A percentile compares a stretch with the other conserved stretches of the same genome.
phyloP scores from a whole-genome alignment of 1,140 invertebrate genomes.

The Melanaphis sacchari region DNA sequence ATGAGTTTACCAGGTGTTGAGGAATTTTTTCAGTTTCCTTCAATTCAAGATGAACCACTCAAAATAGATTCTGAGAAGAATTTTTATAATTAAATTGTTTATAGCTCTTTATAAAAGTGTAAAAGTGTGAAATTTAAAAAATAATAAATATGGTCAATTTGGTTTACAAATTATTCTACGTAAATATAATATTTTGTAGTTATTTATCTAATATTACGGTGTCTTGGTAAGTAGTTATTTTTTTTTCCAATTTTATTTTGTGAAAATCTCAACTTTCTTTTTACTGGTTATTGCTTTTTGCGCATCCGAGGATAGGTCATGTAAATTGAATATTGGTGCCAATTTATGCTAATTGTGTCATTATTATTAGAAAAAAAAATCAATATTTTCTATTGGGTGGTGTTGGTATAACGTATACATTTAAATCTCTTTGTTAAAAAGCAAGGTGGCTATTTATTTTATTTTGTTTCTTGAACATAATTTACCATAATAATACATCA shows the following conservation, averaged over 20 bases:
- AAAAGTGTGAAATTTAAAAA: too few relatives aligned
- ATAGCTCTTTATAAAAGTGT: too few relatives aligned
- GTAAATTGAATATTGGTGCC: not conserved
- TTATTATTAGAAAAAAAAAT: not conserved
- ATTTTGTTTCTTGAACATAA: not conserved
- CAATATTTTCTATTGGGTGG: not conserved
- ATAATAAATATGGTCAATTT: too few relatives aligned
- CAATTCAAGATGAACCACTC: not conserved
- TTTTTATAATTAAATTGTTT: not conserved
- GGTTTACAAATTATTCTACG: not conserved
- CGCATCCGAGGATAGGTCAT: too few relatives aligned
- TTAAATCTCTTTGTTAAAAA: not conserved
- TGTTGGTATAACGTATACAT: not conserved
- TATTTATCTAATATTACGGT: not conserved
- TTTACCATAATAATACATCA: not conserved
- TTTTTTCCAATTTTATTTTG: not conserved
- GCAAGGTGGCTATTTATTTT: not conserved
- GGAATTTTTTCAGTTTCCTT: not conserved
- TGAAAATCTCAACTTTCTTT: too few relatives aligned
- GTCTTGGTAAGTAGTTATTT: not conserved
- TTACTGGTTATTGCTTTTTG: not conserved
- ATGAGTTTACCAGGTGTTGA: not conserved
- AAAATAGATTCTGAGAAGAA: not conserved
- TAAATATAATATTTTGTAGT: not conserved
- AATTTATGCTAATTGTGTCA: not conserved